Evolutionary conservation across 2,113 vertebrate genomes (phyloP).

Genomic region (Nipponia nippon): DNA sequence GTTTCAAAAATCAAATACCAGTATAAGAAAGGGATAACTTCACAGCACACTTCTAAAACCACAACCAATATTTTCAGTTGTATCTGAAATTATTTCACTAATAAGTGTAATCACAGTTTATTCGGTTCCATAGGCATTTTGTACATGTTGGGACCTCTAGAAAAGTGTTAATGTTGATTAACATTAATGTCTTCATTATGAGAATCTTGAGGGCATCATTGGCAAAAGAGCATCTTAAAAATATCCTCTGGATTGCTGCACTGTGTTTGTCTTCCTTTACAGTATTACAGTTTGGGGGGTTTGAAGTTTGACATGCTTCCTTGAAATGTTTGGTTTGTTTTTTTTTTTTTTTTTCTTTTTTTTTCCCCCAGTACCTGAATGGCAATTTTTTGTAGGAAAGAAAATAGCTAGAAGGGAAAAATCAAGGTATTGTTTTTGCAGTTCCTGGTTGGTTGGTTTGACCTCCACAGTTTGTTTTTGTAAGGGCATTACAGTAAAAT

Average conservation of each 20-base stretch:
- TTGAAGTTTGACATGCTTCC: not conserved
- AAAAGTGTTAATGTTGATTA: not conserved
- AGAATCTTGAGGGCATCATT: not conserved
- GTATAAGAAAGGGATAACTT: not conserved
- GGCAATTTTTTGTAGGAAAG: not conserved
- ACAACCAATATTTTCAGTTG: not conserved
- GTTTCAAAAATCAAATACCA: not conserved
- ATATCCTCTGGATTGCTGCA: not conserved
- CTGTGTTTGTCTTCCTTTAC: not conserved
- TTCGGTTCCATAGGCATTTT: not conserved
- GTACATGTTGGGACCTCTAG: not conserved
- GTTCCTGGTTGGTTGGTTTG: not conserved
- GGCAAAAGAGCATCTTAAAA: not conserved
- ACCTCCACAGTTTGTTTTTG: not conserved
- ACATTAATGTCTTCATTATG: not conserved
- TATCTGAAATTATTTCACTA: not conserved
- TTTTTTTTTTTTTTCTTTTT: too few relatives aligned
- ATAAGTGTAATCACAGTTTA: not conserved
- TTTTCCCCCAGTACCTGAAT: fast-evolving
- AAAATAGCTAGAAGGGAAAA: not conserved
- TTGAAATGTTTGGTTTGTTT: not conserved
- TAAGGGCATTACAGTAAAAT: not conserved
- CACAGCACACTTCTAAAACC: not conserved
- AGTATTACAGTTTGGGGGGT: not conserved
- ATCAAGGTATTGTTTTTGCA: not conserved